A percentile compares a stretch with the other conserved stretches of the same genome.
phyloP scores from a whole-genome alignment of 2,888 invertebrate genomes.

The Chesias legatella region DNA sequence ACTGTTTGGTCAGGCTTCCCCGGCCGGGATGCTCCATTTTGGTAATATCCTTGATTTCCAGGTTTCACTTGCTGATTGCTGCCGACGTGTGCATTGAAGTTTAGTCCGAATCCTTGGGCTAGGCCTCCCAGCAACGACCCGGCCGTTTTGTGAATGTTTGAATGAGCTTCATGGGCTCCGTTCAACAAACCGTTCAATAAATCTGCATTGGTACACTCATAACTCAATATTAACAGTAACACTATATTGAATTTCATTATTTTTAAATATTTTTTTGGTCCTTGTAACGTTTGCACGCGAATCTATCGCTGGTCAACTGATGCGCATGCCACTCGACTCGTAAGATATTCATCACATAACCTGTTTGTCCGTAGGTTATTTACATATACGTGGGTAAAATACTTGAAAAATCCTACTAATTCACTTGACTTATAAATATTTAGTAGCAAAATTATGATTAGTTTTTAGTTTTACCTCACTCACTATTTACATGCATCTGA shows the following conservation, averaged over 20 bases:
- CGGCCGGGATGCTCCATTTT: constrained; percentile 24
- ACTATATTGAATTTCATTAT: constrained; percentile 28
- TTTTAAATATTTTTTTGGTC: background rate
- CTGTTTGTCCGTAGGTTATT: constrained; percentile 32
- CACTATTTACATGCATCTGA: too few species aligned
- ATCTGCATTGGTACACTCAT: constrained; percentile 34
- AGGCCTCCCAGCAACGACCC: constrained; percentile 46
- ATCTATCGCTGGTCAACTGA: constrained; percentile 38
- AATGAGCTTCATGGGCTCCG: constrained; percentile 38
- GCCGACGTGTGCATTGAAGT: constrained; percentile 35
- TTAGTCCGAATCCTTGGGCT: constrained; percentile 36
- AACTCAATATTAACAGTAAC: constrained; percentile 31
- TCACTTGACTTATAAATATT: background rate
- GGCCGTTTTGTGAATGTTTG: constrained; percentile 44
- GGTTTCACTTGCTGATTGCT: constrained; percentile 20
- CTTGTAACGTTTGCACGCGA: constrained; percentile 22
- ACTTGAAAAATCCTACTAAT: constrained; percentile 7
- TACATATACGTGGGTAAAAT: constrained; percentile 13
- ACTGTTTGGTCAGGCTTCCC: constrained; percentile 36
- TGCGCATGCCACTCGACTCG: constrained; percentile 35
- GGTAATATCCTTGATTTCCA: constrained; percentile 7
- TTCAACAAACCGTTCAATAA: constrained; percentile 38
- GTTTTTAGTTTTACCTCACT: too few species aligned
- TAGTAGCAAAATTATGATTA: too few species aligned
- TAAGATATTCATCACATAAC: constrained; percentile 36